phyloP scores from a whole-genome alignment of 1,140 invertebrate species.

The Pseudomyrmex pallidus region DNA sequence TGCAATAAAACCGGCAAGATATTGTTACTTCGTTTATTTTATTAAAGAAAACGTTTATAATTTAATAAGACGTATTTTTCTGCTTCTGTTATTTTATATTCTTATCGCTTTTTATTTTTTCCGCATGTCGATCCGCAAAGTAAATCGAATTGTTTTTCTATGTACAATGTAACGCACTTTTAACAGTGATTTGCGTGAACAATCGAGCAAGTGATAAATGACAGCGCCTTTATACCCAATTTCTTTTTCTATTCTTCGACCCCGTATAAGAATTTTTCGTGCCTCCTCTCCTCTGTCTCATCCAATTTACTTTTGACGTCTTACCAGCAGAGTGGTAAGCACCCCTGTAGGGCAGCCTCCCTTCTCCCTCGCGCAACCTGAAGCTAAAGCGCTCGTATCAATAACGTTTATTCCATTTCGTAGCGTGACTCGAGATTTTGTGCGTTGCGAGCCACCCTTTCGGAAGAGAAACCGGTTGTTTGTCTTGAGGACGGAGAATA shows the following conservation, averaged over 20 bases:
- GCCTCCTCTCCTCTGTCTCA: slow-evolving; percentile 11
- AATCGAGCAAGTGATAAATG: slow-evolving; percentile 9
- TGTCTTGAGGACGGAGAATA: slow-evolving; percentile 53
- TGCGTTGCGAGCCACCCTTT: slow-evolving; percentile 64
- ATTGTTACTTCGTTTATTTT: not conserved
- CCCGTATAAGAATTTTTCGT: slow-evolving; percentile 50
- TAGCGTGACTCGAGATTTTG: slow-evolving; percentile 76
- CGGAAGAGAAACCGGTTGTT: slow-evolving; percentile 57
- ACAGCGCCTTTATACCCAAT: not conserved
- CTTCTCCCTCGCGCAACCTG: not conserved
- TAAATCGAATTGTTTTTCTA: not conserved
- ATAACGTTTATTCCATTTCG: slow-evolving; percentile 70
- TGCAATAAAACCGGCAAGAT: not conserved
- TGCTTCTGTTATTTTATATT: too few species aligned
- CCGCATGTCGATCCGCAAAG: not conserved
- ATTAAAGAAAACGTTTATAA: too few species aligned
- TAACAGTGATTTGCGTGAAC: not conserved
- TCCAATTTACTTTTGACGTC: slow-evolving; percentile 45
- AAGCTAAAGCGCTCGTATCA: slow-evolving; percentile 55
- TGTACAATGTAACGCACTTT: not conserved
- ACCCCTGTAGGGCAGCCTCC: slow-evolving; percentile 7
- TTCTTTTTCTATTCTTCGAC: slow-evolving; percentile 18
- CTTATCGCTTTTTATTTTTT: not conserved
- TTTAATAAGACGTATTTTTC: too few species aligned
- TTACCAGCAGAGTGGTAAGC: slow-evolving; percentile 39